phyloP scores from a whole-genome alignment of 2,888 invertebrate genomes.

The Sarcophaga caerulescens region DNA sequence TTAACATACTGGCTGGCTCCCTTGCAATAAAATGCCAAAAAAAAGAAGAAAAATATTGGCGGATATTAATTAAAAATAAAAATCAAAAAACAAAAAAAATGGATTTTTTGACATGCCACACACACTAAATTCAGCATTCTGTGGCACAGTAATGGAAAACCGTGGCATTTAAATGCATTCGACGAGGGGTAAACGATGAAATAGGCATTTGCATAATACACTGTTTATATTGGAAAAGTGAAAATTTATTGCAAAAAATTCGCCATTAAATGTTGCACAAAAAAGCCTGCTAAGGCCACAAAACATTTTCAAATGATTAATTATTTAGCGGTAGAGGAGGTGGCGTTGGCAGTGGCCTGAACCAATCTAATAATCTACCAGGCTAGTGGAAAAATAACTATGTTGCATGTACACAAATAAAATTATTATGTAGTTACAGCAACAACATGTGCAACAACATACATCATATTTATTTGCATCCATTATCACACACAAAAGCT shows the following conservation, averaged over 20 bases:
- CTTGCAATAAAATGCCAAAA: slow-evolving; percentile 51
- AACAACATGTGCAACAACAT: background rate
- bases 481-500: slow-evolving; percentile 13
- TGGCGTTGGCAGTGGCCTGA: no score
- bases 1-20: slow-evolving; percentile 18
- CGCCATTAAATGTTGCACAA: slow-evolving; percentile 43
- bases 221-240: slow-evolving; percentile 41
- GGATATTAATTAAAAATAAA: slow-evolving; percentile 64
- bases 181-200: background rate
- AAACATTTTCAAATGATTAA: slow-evolving; percentile 62
- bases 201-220: slow-evolving; percentile 55
- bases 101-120: background rate
- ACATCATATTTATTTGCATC: slow-evolving; percentile 15
- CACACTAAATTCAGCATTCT: no score
- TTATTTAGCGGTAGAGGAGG: slow-evolving; percentile 48
- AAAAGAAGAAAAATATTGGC: background rate
- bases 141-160: no score
- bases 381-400: slow-evolving; percentile 21
- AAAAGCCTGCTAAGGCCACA: slow-evolving; percentile 54
- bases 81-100: background rate
- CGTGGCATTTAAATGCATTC: no score
- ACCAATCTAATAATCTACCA: background rate
- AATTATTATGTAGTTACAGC: slow-evolving; percentile 2
- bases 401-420: slow-evolving; percentile 9
- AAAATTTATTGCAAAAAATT: slow-evolving; percentile 26